phyloP scores from a whole-genome alignment of 2,113 vertebrate genomes.

The Hemicordylus capensis region DNA sequence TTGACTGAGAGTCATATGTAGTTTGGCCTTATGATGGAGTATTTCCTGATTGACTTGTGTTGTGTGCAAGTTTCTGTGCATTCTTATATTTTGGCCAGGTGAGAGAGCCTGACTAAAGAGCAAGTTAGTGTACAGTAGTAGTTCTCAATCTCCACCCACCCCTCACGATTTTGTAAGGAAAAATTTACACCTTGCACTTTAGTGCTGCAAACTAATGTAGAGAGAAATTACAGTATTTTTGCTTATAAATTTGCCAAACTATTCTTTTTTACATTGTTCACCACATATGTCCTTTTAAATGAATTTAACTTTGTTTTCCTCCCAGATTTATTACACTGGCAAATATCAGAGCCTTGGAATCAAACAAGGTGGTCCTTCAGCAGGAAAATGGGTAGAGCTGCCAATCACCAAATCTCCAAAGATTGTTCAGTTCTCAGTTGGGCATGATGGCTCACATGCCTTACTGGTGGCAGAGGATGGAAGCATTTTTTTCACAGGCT shows the following conservation, averaged over 20 bases:
- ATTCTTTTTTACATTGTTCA: background rate
- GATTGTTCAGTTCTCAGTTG: constrained; percentile 95
- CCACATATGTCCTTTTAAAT: background rate
- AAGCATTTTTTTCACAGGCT: constrained; percentile 97
- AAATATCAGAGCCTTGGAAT: constrained; percentile 99
- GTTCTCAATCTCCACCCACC: no score
- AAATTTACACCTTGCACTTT: background rate
- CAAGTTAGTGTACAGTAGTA: background rate
- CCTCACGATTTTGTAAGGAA: background rate
- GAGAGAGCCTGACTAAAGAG: background rate
- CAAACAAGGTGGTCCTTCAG: constrained; percentile 96
- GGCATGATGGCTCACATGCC: constrained; percentile 97
- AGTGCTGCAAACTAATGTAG: background rate
- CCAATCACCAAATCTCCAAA: constrained; percentile 98
- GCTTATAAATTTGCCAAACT: background rate
- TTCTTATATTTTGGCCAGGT: background rate
- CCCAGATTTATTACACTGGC: constrained; percentile 96
- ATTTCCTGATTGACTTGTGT: background rate
- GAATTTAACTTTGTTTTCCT: background rate
- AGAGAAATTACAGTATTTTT: background rate
- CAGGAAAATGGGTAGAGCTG: constrained; percentile 97
- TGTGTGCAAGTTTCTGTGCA: background rate
- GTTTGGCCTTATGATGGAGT: background rate
- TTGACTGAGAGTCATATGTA: background rate
- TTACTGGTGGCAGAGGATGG: constrained; percentile 97